phyloP scores from a whole-genome alignment of 2,888 invertebrate genomes.

The Prenolepis imparis region DNA sequence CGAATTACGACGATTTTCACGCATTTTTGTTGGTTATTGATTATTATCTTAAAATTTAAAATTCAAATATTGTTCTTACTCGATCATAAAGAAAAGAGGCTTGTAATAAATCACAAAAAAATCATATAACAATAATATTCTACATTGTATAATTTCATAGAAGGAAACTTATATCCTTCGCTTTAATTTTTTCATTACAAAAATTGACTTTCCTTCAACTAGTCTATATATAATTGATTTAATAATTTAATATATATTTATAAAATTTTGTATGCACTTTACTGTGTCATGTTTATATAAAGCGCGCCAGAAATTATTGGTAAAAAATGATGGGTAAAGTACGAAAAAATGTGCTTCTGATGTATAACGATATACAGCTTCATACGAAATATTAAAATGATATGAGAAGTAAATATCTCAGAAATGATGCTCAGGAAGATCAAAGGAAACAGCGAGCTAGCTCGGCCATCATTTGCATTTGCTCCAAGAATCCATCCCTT shows the following conservation, averaged over 20 bases:
- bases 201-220: background rate
- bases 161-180: background rate
- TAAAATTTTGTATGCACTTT: background rate
- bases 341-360: background rate
- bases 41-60: background rate
- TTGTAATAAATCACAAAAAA: background rate
- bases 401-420: constrained; percentile 20
- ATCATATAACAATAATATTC: background rate
- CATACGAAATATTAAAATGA: constrained; percentile 27
- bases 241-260: background rate
- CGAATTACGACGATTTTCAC: background rate
- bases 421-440: constrained; percentile 34
- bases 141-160: background rate
- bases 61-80: background rate
- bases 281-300: background rate
- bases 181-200: background rate
- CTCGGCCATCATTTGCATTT: constrained; percentile 42
- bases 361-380: background rate
- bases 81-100: background rate
- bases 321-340: background rate
- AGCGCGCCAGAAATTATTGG: background rate
- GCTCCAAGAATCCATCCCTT: constrained; percentile 9
- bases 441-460: constrained; percentile 30
- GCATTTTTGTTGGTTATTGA: background rate
- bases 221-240: background rate